A percentile compares a stretch with the other conserved stretches of the same genome.
These are phyloP conservation scores for Blastobasis adustella DNA, from an alignment of 2,888 invertebrate genomes.

Conservation along the genomic window DNA sequence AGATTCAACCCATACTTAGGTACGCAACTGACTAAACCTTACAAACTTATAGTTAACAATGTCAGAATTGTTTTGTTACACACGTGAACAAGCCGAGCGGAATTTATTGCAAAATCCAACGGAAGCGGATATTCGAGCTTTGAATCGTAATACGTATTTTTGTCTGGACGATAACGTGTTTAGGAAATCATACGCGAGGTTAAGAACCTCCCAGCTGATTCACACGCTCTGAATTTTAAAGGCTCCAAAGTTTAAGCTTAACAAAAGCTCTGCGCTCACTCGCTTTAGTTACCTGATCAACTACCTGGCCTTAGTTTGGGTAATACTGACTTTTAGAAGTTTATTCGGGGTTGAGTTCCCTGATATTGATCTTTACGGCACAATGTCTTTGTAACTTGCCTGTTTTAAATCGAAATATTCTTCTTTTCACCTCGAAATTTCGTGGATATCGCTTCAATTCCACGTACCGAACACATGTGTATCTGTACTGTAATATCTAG, in stretches of 20 bases:
- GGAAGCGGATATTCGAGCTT: conserved; percentile 38
- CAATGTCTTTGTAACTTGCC: not conserved
- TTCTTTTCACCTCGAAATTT: not conserved
- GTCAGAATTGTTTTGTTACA: too few species aligned
- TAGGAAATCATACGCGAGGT: not conserved
- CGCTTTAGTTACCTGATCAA: not conserved
- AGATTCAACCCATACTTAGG: too few species aligned
- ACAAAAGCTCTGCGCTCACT: not conserved
- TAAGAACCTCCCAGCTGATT: conserved; percentile 8
- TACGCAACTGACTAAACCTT: too few species aligned
- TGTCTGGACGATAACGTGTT: too few species aligned
- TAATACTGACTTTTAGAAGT: not conserved
- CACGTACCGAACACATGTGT: not conserved
- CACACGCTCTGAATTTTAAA: not conserved
- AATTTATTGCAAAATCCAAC: conserved; percentile 21
- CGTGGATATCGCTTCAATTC: not conserved
- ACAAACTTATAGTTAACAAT: too few species aligned
- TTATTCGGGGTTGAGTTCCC: not conserved
- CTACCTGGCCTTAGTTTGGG: not conserved
- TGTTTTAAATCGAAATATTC: not conserved
- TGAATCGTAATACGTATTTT: conserved; percentile 26
- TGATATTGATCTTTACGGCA: not conserved
- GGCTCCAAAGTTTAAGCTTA: not conserved
- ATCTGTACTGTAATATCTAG: too few species aligned
- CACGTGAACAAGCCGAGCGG: too few species aligned